Base-by-base conservation (phyloP, 2,113 vertebrate genomes). In the Acrocephalus kingi region DNA sequence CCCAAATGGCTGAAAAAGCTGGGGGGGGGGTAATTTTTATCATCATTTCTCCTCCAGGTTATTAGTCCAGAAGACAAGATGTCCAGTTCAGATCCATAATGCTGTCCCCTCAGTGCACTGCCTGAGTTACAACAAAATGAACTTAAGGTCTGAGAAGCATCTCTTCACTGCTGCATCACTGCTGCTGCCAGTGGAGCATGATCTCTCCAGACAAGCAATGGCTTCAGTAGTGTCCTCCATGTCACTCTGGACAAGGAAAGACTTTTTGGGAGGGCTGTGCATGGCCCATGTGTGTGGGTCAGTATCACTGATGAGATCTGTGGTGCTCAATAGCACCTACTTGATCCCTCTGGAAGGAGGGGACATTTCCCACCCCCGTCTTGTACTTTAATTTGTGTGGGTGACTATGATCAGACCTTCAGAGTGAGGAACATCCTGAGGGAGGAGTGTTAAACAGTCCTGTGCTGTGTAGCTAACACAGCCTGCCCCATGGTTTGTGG, bases 201-300 rank as follows among this genome's bases (percentile, higher is more conserved):
- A 58, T 58, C 15, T 22, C 13, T 61, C 11, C 3, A 3, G 48
- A 35, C 14, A 18, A 48, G 52, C 58, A 39, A 1, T 9, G 37
- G 13, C 24, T 24, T 27, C 46, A 31, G 27, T 15, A 19, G 45
- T 4, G 3, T 33, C 23, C 27, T 78, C 15, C 23, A 2, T n/a
- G 74, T 55, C 59, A 46, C 7, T 22, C 15, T 58, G 51, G 74
- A 7, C 68, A 45, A 49, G 49, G 68, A 63, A 39, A 19, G 12
- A 30, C 18, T 39, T 83, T 48, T 41, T 23, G 41, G 27, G 10
- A 79, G 37, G 31, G 67, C 31, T 51, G 11, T 25, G 51, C 33
- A 3, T 14, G 37, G 14, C 48, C 46, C 46, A 17, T 1, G 3
- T 30, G 3, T 1, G 1, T 39, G 48, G 7, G 18, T 71, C 10